A percentile compares a stretch with the other conserved stretches of the same genome.
phyloP scores from a whole-genome alignment of 2,113 vertebrate genomes.

The Coreoperca whiteheadi region DNA sequence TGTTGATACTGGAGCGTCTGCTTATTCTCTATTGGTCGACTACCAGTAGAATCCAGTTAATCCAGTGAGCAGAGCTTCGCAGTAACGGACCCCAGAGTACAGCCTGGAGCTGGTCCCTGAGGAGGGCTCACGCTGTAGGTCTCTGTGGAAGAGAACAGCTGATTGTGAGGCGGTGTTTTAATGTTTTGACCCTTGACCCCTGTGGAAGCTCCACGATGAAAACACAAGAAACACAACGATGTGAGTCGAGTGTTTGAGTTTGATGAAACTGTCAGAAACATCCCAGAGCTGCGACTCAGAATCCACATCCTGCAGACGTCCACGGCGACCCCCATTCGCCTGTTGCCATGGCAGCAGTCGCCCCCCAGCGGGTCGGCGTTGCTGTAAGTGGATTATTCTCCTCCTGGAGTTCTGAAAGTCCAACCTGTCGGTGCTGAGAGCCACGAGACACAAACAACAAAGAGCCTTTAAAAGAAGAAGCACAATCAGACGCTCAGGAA shows the following conservation, averaged over 20 bases:
- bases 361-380: not conserved
- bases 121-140: too few species aligned
- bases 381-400: slow-evolving; percentile 20
- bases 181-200: not conserved
- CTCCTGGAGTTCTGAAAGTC: slow-evolving; percentile 10
- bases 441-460: too few species aligned
- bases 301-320: not conserved
- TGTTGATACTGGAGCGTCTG: too few species aligned
- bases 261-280: slow-evolving; percentile 23
- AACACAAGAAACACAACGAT: not conserved
- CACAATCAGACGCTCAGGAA: too few species aligned
- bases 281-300: not conserved
- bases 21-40: too few species aligned
- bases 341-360: slow-evolving; percentile 7
- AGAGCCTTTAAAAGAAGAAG: too few species aligned
- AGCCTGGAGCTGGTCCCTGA: too few species aligned
- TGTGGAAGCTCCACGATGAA: not conserved
- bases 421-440: not conserved
- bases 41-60: too few species aligned
- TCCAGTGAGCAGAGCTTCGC: too few species aligned
- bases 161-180: not conserved
- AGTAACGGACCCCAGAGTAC: too few species aligned
- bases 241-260: not conserved
- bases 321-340: not conserved
- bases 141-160: not conserved